Evolutionary conservation across 2,113 vertebrate genomes (phyloP).

Genomic region (Protobothrops mucrosquamatus): DNA sequence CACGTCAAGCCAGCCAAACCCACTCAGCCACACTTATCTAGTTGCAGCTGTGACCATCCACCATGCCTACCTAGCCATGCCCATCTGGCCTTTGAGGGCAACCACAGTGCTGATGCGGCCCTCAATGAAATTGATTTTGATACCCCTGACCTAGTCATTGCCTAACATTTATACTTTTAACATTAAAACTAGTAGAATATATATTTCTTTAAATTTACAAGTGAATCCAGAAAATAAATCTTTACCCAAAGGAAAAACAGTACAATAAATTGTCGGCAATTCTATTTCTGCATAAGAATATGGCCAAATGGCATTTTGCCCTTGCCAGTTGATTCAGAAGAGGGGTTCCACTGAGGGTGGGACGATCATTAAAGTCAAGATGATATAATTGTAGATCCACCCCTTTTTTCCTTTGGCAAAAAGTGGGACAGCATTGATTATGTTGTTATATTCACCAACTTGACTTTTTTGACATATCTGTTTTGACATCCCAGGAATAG

Average conservation of each 20-base stretch:
- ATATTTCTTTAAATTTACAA: conserved; percentile 9
- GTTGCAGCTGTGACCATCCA: no score
- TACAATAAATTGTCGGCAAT: background rate
- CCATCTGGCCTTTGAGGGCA: no score
- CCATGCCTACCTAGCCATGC: no score
- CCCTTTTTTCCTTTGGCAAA: background rate
- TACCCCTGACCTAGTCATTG: background rate
- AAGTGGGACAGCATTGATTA: background rate
- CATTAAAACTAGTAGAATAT: background rate
- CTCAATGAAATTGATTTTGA: no score
- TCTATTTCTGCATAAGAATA: background rate
- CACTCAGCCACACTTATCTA: no score
- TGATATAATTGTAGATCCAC: background rate
- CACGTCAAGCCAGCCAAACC: no score
- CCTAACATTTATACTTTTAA: conserved; percentile 12
- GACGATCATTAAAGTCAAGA: background rate
- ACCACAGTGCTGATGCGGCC: no score
- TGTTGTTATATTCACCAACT: no score
- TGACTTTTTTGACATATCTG: background rate
- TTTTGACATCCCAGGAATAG: background rate
- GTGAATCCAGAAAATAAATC: background rate
- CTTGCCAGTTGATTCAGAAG: background rate
- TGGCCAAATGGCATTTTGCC: conserved; percentile 1
- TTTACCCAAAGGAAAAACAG: background rate
- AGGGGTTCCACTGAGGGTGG: background rate